Evolutionary conservation across 92 coral and sea anemone species (phyloP), one percentile per base, ranked within the genome.

Genomic region (Palythoa grandiflora): DNA sequence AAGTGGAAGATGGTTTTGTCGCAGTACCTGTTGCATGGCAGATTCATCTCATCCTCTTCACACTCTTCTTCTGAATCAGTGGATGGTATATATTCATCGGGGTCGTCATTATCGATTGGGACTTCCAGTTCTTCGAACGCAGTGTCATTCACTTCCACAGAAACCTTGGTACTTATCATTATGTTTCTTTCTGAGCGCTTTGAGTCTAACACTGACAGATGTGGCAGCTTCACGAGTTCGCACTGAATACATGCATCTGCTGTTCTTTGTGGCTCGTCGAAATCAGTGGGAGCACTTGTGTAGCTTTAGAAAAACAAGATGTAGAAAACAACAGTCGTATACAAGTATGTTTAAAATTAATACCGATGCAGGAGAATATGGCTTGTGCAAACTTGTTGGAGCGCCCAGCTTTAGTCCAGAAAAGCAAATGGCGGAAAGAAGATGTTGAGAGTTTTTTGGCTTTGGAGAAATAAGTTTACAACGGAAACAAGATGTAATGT

Each of bases 261-360:
- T 74, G 78, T 74, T 74, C 2, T 74, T 74, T 48, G 8, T 74
- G 78, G 55, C 9, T 50, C 57, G 59, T 47, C 52, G 55, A 74
- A 44, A 17, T 74, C 78, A 40, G 5, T 44, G 28, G 78, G 20
- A 74, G 78, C 57, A 74, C 78, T 74, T 47, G 78, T n/a, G 78
- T 74, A 74, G 78, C 78, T 68, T 36, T 21, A 35, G 50, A 38
- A 71, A 71, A 36, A 73, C 52, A 73, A 72, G 77, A 72, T 73
- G 51, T 73, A 7, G 55, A 38, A 47, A 47, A 16, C 9, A 73
- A 44, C 15, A 73, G 1, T 37, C 36, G 17, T 71, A 11, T 71
- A 21, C 28, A 28, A 28, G 28, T 28, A 28, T 28, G 28, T 28
- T 28, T 28, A 28, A 28, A 28, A 28, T 28, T 28, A 28, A 0